Conservation (phyloP, 2,888 invertebrate species). For the Patella pellucida region DNA sequence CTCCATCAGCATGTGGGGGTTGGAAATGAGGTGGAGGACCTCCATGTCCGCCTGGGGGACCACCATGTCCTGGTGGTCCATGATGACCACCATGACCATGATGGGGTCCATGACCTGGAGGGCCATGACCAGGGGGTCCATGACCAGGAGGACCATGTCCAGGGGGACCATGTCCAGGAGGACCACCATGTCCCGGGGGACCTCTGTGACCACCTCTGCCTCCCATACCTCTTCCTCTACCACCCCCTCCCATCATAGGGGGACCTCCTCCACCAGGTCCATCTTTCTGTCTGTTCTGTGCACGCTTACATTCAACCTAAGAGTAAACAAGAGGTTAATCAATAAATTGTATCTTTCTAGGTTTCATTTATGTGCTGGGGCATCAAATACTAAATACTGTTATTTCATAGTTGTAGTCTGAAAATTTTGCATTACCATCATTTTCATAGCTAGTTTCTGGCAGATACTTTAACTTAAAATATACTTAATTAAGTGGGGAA, state of each 20-base stretch:
- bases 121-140: not conserved
- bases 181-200: constrained; percentile 1
- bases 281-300: not conserved
- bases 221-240: not conserved
- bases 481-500: too few relatives aligned
- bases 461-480: too few relatives aligned
- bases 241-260: not conserved
- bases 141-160: constrained; percentile 5
- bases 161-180: constrained; percentile 5
- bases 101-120: not conserved
- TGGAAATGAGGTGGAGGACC: constrained; percentile 15
- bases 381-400: too few relatives aligned
- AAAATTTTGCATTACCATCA: too few relatives aligned
- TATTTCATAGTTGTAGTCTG: too few relatives aligned
- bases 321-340: too few relatives aligned
- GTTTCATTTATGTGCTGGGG: too few relatives aligned
- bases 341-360: too few relatives aligned
- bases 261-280: not conserved
- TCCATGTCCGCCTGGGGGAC: constrained; percentile 22
- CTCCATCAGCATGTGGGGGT: constrained; percentile 11
- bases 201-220: not conserved
- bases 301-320: constrained; percentile 1
- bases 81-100: constrained; percentile 27
- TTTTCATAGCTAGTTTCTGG: too few relatives aligned
- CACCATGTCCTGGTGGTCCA: constrained; percentile 26